Base-by-base conservation (phyloP, 1,140 invertebrate genomes). In the Phymastichus coffea region DNA sequence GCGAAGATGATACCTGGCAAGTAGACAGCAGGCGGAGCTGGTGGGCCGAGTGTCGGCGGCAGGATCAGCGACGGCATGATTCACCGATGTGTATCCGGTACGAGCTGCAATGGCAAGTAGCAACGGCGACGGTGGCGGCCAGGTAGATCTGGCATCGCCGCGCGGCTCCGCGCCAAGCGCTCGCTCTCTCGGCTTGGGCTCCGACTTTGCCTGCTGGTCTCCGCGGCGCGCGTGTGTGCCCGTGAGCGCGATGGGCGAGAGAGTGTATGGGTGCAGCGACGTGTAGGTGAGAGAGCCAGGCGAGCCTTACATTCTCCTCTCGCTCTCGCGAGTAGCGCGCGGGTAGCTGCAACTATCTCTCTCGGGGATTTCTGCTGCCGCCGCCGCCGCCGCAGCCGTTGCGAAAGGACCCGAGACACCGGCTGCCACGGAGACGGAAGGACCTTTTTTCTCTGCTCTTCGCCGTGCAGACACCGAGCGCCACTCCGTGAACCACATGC, bases 111-210 rank as follows among this genome's bases (percentile, higher is more conserved):
- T 30, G n/a, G 43, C 23, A 23, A 15, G 17, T 26, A 33, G 46
- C 46, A 30, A 15, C n/a, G 25, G 28, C 46, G 8, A 17, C 15
- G 8, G 28, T 26, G 20, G 22, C 23, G 49, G 2, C 58, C 57
- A 51, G 37, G 60, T 58, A 69, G 66, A 67, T 69, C 64, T 67
- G 66, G 66, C 68, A 69, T 63, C 68, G 61, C 66, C 65, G 67
- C 65, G 28, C 41, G 23, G 8, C n/a, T n/a, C n/a, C n/a, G n/a
- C n/a, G n/a, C n/a, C n/a, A n/a, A n/a, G n/a, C n/a, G n/a, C n/a
- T n/a, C n/a, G n/a, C n/a, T n/a, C n/a, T n/a, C n/a, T n/a, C n/a
- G n/a, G n/a, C n/a, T n/a, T n/a, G n/a, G n/a, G n/a, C n/a, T n/a
- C n/a, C n/a, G n/a, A n/a, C n/a, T n/a, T n/a, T n/a, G n/a, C n/a